Base-by-base conservation (phyloP, 1,140 invertebrate genomes). In the Heliconius hewitsoni region DNA sequence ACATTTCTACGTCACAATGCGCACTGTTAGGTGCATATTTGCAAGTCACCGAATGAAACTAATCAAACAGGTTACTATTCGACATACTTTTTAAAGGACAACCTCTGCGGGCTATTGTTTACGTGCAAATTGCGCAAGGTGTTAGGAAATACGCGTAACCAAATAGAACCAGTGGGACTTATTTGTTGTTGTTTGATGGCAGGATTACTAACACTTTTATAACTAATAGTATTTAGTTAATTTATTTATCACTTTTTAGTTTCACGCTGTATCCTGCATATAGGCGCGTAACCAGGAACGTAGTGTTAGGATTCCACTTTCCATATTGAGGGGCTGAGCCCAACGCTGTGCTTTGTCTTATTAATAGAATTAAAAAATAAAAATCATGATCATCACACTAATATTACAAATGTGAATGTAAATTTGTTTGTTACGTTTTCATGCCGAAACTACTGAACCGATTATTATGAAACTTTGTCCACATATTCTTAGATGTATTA, bases 81-180 rank as follows among this genome's bases (percentile, higher is more conserved):
- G 87, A 88, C 90, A 92, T 82, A 92, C 86, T 89, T 92, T 89
- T 87, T 76, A 87, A 91, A 92, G 90, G 90, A 90, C 89, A 91
- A 85, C 85, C 85, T 83, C 83, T 83, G 82, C 76, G 72, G 46
- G 72, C 76, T 75, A 78, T 81, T 81, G 80, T 81, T 81, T 78
- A 71, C 23, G 75, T 71, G n/a, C 60, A 76, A 60, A 76, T 76
- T 39, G 39, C 75, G 39, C 19, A 76, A 76, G 39, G 39, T 71
- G 23, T 76, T 76, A 50, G 18, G 75, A 46, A 76, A 76, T 46
- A 76, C 39, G 75, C 66, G 42, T 66, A 66, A 66, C 27, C 16
- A 52, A 52, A 52, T 19, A 52, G 50, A 19, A 8, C 23, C 27
- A 30, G 11, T 66, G 27, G 50, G 50, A 30, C n/a, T 27, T 27